Evolutionary conservation across 2,113 vertebrate genomes (phyloP).

Genomic region (mouse (Mus musculus)): GRCm39 chr5:123615001-123615500

Average conservation of each 20-base stretch:
- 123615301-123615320: neutral
- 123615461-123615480: no score
- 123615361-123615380: neutral
- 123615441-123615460: neutral
- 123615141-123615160: no score
- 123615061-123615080: neutral
- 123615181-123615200: no score
- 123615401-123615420: neutral
- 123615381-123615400: neutral
- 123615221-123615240: no score
- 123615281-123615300: neutral
- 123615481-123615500: neutral
- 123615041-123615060: neutral
- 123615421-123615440: neutral
- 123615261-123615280: neutral
- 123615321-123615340: neutral
- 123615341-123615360: neutral
- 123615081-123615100: no score
- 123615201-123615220: no score
- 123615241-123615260: no score
- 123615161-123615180: no score
- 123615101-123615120: no score
- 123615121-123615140: no score
- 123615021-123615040: neutral
- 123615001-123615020: neutral